A percentile compares a stretch with the other conserved stretches of the same genome.
Evolutionary conservation across 2,113 vertebrate genomes (phyloP).

Genomic region (Poeciliopsis turrubarensis): DNA sequence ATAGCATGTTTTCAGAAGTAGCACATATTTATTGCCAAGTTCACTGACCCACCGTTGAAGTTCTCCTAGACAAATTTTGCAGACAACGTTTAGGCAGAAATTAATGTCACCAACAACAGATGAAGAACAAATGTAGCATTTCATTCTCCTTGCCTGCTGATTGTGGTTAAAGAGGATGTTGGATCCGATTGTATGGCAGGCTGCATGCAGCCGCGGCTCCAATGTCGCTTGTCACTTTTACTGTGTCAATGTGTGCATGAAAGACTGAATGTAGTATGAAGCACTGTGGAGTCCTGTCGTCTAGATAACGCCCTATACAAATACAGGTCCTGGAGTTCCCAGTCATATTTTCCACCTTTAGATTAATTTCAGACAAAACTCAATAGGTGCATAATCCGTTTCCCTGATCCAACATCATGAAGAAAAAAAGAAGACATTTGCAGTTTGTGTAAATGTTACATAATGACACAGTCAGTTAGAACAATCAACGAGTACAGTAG

Average conservation of each 20-base stretch:
- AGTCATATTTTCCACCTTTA: neutral
- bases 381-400: neutral
- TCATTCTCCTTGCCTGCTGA: no score
- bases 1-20: neutral
- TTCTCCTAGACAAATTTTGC: neutral
- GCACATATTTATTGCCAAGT: neutral
- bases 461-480: constrained; percentile 26
- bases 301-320: no score
- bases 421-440: neutral
- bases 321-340: neutral
- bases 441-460: constrained; percentile 39
- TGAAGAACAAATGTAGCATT: neutral
- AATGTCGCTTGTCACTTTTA: no score
- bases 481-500: constrained; percentile 66
- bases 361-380: neutral
- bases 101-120: neutral
- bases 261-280: no score
- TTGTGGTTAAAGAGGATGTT: no score
- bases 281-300: no score
- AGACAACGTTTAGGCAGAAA: neutral
- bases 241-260: no score
- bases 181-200: no score
- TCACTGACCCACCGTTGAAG: neutral
- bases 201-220: no score
- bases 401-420: neutral